These are phyloP conservation scores for Athene noctua DNA, from an alignment of 2,113 vertebrate genomes.

Conservation along the genomic window DNA sequence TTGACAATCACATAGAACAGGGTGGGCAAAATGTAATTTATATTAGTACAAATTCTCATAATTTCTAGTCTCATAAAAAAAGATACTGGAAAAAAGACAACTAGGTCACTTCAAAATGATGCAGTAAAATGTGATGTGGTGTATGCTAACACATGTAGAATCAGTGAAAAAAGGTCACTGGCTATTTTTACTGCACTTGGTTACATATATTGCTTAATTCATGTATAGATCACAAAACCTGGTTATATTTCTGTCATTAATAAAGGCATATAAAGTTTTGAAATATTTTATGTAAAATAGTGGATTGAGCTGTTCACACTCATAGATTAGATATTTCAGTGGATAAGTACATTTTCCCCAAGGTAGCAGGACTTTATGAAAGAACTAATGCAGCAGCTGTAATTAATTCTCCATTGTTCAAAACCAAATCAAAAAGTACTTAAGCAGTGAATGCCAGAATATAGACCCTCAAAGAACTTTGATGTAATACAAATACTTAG, in stretches of 20 bases:
- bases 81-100: constrained; percentile 10
- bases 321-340: neutral
- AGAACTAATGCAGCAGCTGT: neutral
- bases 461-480: neutral
- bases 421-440: neutral
- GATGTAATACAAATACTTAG: neutral
- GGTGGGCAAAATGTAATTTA: constrained; percentile 32
- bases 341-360: neutral
- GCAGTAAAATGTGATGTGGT: neutral
- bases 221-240: neutral
- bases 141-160: neutral
- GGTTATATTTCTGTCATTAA: neutral
- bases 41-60: neutral
- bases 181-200: neutral
- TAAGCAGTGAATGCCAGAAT: neutral
- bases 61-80: neutral
- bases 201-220: neutral
- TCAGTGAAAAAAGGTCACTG: neutral
- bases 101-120: constrained; percentile 31
- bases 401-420: constrained; percentile 42
- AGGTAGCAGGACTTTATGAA: neutral
- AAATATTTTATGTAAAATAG: constrained; percentile 13
- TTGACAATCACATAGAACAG: neutral
- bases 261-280: neutral
- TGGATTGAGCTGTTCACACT: neutral